phyloP scores from a whole-genome alignment of 2,113 vertebrate species.

The Chunga burmeisteri region DNA sequence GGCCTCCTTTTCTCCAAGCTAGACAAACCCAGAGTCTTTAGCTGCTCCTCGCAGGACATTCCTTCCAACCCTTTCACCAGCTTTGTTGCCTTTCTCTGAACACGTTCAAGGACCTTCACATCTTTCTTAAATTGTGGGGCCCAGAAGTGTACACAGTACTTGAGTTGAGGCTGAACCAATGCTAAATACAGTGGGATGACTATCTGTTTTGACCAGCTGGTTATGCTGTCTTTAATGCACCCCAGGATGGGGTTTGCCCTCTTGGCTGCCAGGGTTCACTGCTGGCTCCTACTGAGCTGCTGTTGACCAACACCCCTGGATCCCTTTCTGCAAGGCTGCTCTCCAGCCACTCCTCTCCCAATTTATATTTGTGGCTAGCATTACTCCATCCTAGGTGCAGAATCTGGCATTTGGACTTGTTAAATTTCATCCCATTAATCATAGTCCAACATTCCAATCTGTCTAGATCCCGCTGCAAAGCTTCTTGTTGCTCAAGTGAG shows the following conservation, averaged over 20 bases:
- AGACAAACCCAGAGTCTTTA: no score
- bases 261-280: neutral
- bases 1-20: no score
- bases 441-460: no score
- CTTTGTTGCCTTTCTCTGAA: no score
- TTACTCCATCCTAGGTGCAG: neutral
- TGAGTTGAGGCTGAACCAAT: neutral
- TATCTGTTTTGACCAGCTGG: neutral
- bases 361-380: accelerated
- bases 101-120: no score
- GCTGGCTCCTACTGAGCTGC: neutral
- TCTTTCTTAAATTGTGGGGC: no score
- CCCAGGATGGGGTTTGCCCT: neutral
- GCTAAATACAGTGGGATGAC: accelerated
- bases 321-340: neutral
- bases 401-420: neutral
- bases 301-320: neutral
- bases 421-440: neutral
- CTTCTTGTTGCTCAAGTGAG: neutral
- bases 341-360: neutral
- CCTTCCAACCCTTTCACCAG: no score
- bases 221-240: neutral
- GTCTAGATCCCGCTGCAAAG: neutral
- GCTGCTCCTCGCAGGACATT: no score
- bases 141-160: no score